Evolutionary conservation across 2,888 invertebrate species (phyloP).

Genomic region (Nemotelus nigrinus): DNA sequence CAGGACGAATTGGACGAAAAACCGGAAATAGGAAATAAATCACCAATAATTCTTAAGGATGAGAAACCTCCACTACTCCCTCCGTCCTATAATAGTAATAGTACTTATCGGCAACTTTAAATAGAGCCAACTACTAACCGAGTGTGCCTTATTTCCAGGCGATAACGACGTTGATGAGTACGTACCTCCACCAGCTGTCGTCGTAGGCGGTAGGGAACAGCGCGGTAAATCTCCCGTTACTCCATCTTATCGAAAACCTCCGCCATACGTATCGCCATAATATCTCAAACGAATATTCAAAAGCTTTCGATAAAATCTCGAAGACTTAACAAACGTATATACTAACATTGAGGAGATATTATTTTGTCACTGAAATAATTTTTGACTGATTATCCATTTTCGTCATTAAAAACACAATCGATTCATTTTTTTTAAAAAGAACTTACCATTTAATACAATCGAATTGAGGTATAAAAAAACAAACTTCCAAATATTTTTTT

Average conservation of each 20-base stretch:
- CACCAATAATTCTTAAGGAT: conserved; percentile 93
- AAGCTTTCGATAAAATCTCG: conserved; percentile 23
- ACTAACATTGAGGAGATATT: conserved; percentile 17
- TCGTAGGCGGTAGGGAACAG: conserved; percentile 71
- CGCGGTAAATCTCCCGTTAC: conserved; percentile 82
- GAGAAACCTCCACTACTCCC: conserved; percentile 93
- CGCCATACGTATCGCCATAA: conserved; percentile 98
- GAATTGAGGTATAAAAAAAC: neutral
- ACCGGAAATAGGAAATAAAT: conserved; percentile 87
- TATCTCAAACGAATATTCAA: conserved; percentile 43
- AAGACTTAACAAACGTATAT: conserved; percentile 13
- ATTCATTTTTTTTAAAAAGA: neutral
- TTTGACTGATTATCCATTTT: conserved; percentile 40
- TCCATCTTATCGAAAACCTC: conserved; percentile 93
- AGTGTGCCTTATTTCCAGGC: conserved; percentile 52
- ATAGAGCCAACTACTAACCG: conserved; percentile 48
- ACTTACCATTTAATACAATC: neutral
- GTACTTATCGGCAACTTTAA: conserved; percentile 59
- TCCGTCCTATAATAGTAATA: conserved; percentile 68
- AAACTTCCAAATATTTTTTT: neutral
- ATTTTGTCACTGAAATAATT: neutral
- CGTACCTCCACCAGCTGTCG: conserved; percentile 88
- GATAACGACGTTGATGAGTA: conserved; percentile 78
- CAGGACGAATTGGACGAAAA: conserved; percentile 96
- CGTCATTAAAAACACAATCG: neutral